These are phyloP conservation scores for Patella pellucida DNA, from an alignment of 2,888 invertebrate genomes.

Conservation along the genomic window DNA sequence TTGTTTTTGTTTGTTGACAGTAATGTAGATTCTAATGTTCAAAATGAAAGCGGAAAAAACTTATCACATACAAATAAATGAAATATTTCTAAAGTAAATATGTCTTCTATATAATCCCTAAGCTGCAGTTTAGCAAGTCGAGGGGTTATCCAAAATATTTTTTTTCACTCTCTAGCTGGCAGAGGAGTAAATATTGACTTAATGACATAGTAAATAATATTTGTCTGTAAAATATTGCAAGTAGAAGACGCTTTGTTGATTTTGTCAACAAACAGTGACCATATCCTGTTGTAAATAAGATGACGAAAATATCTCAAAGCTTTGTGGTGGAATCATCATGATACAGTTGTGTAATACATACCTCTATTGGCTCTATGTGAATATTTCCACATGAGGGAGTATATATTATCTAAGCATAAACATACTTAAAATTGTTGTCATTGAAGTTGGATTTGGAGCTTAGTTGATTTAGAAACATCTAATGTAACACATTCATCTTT, in stretches of 20 bases:
- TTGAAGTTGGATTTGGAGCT: no score
- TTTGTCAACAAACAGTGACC: constrained; percentile 6
- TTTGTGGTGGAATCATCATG: neutral
- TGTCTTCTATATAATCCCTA: neutral
- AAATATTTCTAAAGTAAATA: constrained; percentile 9
- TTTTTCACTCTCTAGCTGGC: neutral
- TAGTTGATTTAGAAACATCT: no score
- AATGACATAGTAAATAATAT: constrained; percentile 11
- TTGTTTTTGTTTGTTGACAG: neutral
- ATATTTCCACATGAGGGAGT: no score
- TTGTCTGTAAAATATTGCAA: constrained; percentile 12
- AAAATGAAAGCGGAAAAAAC: neutral
- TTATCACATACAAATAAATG: constrained; percentile 1
- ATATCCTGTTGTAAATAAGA: neutral
- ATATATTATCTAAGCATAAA: no score
- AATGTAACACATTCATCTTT: no score
- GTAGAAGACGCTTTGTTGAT: constrained; percentile 3
- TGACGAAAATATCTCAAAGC: neutral
- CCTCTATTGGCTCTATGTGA: neutral
- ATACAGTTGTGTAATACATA: neutral
- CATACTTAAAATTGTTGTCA: no score
- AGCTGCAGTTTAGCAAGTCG: constrained; percentile 3
- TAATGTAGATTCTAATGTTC: neutral
- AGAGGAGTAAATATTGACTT: neutral
- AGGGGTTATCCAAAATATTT: neutral